Conservation (phyloP, 2,797 vertebrate species). For the Chelidonichthys spinosus region DNA sequence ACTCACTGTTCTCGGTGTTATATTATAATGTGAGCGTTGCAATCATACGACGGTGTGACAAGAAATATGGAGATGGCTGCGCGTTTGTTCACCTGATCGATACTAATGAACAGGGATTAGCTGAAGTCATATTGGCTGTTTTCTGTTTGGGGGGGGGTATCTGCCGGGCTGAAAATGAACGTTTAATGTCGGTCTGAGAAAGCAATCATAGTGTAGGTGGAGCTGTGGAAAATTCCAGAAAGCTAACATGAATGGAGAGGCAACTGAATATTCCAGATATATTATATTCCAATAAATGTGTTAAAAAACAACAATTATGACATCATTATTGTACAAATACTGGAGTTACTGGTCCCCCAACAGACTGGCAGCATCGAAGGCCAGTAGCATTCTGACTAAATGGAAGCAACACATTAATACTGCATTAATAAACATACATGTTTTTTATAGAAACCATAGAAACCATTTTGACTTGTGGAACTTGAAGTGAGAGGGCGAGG, state of each 20-base stretch:
- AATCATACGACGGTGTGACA: conserved; percentile 39
- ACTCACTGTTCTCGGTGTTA: conserved; percentile 13
- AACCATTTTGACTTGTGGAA: too few relatives aligned
- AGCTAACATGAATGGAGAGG: background rate
- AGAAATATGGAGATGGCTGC: conserved; percentile 58
- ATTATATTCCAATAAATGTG: conserved; percentile 18
- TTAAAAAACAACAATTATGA: too few relatives aligned
- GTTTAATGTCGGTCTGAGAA: conserved; percentile 45
- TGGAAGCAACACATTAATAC: too few relatives aligned
- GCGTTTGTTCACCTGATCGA: conserved; percentile 63
- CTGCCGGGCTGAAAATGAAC: conserved; percentile 44
- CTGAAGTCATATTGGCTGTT: conserved; percentile 47
- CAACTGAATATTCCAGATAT: background rate
- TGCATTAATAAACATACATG: too few relatives aligned
- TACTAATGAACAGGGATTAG: conserved; percentile 67
- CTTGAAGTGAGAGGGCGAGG: too few relatives aligned
- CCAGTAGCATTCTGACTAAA: too few relatives aligned
- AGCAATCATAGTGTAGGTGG: conserved; percentile 1
- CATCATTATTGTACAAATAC: too few relatives aligned
- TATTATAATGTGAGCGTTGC: conserved; percentile 24
- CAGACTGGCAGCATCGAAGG: background rate
- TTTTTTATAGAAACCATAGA: too few relatives aligned
- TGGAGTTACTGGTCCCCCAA: too few relatives aligned
- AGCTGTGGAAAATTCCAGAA: conserved; percentile 12
- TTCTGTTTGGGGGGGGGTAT: conserved; percentile 37